Conservation (phyloP, 2,797 vertebrate species). For the Centroberyx gerrardi region DNA sequence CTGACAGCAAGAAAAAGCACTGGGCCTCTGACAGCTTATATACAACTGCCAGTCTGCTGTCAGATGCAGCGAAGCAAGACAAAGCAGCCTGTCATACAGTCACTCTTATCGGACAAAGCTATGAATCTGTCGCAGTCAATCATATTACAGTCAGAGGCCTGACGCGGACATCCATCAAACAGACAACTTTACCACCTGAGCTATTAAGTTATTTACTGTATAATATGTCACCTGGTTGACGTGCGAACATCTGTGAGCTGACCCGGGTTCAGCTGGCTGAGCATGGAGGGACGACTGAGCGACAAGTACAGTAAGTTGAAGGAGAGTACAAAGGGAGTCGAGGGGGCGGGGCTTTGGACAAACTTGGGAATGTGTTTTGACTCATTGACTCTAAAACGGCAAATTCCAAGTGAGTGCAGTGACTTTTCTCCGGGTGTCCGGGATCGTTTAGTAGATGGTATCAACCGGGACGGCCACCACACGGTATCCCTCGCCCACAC, state of each 20-base stretch:
- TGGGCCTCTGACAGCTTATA: conserved; percentile 51
- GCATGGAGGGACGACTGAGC: not conserved
- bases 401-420: not conserved
- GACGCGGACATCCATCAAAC: conserved; percentile 41
- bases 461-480: no score
- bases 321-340: not conserved
- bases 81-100: conserved; percentile 49
- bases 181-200: conserved; percentile 2
- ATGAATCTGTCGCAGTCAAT: conserved; percentile 50
- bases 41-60: conserved; percentile 52
- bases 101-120: conserved; percentile 28
- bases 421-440: not conserved
- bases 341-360: not conserved
- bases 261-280: not conserved
- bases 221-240: conserved; percentile 2
- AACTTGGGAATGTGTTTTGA: conserved; percentile 13
- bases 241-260: not conserved
- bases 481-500: no score
- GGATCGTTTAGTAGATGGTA: no score
- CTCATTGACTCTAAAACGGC: not conserved
- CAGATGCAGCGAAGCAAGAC: conserved; percentile 43
- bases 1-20: conserved; percentile 53
- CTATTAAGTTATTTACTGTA: not conserved
- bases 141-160: conserved; percentile 18
- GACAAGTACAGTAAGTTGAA: not conserved